Evolutionary conservation across 2,113 vertebrate genomes (phyloP).

Genomic region (Leptocoma aspasia): DNA sequence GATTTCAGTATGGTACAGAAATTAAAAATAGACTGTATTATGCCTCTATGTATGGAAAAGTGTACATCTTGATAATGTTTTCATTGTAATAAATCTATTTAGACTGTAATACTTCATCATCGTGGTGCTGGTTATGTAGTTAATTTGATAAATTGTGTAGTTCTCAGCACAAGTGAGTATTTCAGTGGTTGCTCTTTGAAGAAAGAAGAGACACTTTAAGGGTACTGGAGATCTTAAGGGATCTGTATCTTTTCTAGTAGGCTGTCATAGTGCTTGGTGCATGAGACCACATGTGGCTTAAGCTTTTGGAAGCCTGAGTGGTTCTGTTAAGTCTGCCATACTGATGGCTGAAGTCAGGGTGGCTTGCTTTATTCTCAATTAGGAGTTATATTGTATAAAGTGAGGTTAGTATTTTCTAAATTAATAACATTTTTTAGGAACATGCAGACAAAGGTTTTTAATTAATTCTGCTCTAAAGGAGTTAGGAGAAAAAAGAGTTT

Average conservation of each 20-base stretch:
- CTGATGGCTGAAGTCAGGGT: not conserved
- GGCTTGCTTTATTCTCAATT: not conserved
- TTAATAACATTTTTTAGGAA: not conserved
- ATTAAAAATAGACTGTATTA: not conserved
- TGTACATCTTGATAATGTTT: not conserved
- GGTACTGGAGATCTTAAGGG: not conserved
- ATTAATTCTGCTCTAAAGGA: not conserved
- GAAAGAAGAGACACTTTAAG: not conserved
- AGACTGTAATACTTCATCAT: not conserved
- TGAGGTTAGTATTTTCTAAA: not conserved
- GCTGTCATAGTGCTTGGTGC: not conserved
- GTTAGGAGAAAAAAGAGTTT: not conserved
- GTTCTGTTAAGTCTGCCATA: not conserved
- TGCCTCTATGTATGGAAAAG: not conserved
- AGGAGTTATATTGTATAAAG: not conserved
- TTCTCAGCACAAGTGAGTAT: not conserved
- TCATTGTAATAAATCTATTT: not conserved
- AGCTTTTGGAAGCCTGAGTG: not conserved
- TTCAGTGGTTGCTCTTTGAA: not conserved
- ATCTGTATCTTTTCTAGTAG: not conserved
- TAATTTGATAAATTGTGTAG: not conserved
- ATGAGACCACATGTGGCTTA: not conserved
- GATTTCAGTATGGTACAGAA: not conserved
- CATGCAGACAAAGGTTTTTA: not conserved
- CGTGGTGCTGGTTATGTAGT: not conserved